Evolutionary conservation across 1,140 invertebrate genomes (phyloP).

Genomic region (Neomicropteryx cornuta): DNA sequence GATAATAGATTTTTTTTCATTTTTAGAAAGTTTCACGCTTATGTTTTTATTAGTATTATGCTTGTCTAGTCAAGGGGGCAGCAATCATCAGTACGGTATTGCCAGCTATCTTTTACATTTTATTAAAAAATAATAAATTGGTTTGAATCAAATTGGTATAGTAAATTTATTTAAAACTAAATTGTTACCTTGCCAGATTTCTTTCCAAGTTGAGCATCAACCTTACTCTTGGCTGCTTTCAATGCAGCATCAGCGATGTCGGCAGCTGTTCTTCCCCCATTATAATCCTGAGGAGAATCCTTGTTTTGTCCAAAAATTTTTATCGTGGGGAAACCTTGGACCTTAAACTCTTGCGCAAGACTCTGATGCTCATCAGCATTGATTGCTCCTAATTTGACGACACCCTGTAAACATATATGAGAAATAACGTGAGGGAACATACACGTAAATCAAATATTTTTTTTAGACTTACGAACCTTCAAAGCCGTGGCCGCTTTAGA

Average conservation of each 20-base stretch:
- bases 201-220: slow-evolving; percentile 53
- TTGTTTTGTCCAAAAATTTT: slow-evolving; percentile 90
- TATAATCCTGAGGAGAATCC: slow-evolving; percentile 76
- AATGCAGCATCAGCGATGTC: slow-evolving; percentile 78
- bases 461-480: slow-evolving; percentile 51
- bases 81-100: no score
- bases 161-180: slow-evolving; percentile 1
- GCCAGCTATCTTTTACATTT: no score
- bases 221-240: slow-evolving; percentile 57
- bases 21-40: no score
- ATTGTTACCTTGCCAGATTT: slow-evolving; percentile 27
- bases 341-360: slow-evolving; percentile 67
- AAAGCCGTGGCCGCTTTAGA: slow-evolving; percentile 78
- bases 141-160: slow-evolving; percentile 4
- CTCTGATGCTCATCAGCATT: slow-evolving; percentile 85
- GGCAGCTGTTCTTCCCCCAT: slow-evolving; percentile 75
- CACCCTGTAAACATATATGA: slow-evolving; percentile 48
- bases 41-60: no score
- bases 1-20: no score
- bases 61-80: no score
- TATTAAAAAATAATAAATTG: no score
- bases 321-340: slow-evolving; percentile 91
- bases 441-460: not conserved
- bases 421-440: not conserved
- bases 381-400: slow-evolving; percentile 89